Percentiles rank a stretch among this genome's conserved stretches.
Evolutionary conservation across 2,888 invertebrate genomes (phyloP).

Genomic region (Cryptops parisi): DNA sequence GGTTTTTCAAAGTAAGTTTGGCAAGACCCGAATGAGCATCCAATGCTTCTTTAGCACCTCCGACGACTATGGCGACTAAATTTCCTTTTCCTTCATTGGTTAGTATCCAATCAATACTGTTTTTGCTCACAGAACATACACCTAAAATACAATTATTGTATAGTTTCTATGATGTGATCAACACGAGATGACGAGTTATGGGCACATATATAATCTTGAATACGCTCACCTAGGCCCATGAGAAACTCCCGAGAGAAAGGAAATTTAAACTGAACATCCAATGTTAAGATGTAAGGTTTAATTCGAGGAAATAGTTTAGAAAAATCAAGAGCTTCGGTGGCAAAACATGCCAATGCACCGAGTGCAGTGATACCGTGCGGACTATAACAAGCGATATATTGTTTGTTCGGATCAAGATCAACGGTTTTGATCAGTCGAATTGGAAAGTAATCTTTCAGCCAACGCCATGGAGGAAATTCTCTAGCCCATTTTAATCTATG

Average conservation of each 20-base stretch:
- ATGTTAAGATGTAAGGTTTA: conserved; percentile 40
- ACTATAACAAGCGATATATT: conserved; percentile 74
- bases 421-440: conserved; percentile 63
- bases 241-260: conserved; percentile 57
- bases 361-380: conserved; percentile 80
- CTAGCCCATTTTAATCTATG: conserved; percentile 26
- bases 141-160: too few relatives aligned
- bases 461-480: conserved; percentile 50
- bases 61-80: conserved; percentile 60
- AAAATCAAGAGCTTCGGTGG: conserved; percentile 43
- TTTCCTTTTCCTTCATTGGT: conserved; percentile 36
- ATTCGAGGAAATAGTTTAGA: conserved; percentile 36
- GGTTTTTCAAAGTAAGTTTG: conserved; percentile 51
- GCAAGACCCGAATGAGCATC: conserved; percentile 64
- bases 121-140: conserved; percentile 35
- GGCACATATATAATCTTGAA: too few relatives aligned
- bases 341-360: conserved; percentile 65
- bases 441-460: conserved; percentile 73
- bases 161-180: conserved; percentile 11
- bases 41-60: conserved; percentile 77
- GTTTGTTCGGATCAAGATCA: conserved; percentile 59
- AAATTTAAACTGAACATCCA: conserved; percentile 55
- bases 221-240: conserved; percentile 38
- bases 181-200: neutral
- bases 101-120: conserved; percentile 43